phyloP scores from a whole-genome alignment of 2,888 invertebrate species.

The Microchrysa polita region DNA sequence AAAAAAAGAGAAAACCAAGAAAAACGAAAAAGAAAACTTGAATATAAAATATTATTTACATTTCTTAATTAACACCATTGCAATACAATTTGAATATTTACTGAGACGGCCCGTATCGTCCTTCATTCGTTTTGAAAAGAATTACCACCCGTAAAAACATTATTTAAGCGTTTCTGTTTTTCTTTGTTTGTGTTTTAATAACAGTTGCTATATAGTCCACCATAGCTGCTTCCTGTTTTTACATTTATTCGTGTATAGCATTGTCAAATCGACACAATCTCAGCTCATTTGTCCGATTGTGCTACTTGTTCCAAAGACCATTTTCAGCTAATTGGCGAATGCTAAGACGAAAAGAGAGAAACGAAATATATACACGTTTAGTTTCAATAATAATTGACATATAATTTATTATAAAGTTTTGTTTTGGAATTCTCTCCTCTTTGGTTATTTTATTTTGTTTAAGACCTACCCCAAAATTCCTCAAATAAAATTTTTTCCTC shows the following conservation, averaged over 20 bases:
- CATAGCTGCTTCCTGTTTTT: conserved; percentile 25
- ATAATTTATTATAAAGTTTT: conserved; percentile 18
- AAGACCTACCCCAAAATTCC: conserved; percentile 14
- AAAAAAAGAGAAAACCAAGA: conserved; percentile 5
- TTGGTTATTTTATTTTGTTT: conserved; percentile 28
- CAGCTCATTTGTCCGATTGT: not conserved
- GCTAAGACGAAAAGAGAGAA: not conserved
- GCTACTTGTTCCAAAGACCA: not conserved
- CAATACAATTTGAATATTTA: no score
- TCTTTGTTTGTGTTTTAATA: conserved; percentile 21
- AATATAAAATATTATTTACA: no score
- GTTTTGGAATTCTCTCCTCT: conserved; percentile 32
- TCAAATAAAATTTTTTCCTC: conserved; percentile 42
- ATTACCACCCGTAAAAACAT: not conserved
- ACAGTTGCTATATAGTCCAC: not conserved
- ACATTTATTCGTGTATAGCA: not conserved
- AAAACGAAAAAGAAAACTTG: not conserved
- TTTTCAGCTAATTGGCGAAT: not conserved
- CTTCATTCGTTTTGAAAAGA: conserved; percentile 11
- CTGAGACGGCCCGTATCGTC: no score
- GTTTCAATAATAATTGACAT: conserved; percentile 1
- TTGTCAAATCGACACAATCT: not conserved
- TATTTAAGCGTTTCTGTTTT: not conserved
- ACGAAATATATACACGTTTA: conserved; percentile 10
- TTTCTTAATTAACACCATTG: no score